phyloP scores from a whole-genome alignment of 2,888 invertebrate genomes.

The Eupithecia centaureata region DNA sequence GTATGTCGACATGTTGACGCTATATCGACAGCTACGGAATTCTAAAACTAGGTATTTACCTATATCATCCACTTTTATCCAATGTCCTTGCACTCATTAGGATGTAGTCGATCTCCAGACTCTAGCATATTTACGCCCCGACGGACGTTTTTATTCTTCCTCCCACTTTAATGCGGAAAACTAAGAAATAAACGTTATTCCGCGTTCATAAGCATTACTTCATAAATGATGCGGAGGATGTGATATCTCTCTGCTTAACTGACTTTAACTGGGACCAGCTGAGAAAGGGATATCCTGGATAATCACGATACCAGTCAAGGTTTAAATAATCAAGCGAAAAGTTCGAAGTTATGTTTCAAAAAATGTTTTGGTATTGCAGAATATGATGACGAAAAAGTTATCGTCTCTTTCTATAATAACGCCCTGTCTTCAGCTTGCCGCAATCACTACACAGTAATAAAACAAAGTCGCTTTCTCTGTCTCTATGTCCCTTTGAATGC shows the following conservation, averaged over 20 bases:
- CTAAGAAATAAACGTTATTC: conserved; percentile 55
- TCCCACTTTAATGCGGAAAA: conserved; percentile 68
- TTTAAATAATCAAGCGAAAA: not conserved
- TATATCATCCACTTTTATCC: conserved; percentile 40
- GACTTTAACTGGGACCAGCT: conserved; percentile 11
- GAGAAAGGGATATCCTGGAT: not conserved
- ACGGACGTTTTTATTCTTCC: conserved; percentile 69
- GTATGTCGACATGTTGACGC: not conserved
- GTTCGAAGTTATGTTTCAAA: not conserved
- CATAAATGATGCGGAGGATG: conserved; percentile 49
- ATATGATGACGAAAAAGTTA: too few relatives aligned
- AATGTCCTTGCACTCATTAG: conserved; percentile 71
- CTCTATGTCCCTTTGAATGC: too few relatives aligned
- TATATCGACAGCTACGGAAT: not conserved
- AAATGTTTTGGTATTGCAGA: not conserved
- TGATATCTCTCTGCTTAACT: conserved; percentile 48
- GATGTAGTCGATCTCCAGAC: conserved; percentile 70
- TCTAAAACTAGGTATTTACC: conserved; percentile 15
- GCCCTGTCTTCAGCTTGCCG: too few relatives aligned
- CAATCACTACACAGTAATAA: too few relatives aligned
- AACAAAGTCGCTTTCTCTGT: too few relatives aligned
- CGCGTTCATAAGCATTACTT: conserved; percentile 48
- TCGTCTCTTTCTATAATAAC: too few relatives aligned
- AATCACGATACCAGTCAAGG: not conserved
- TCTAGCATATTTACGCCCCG: conserved; percentile 59